Evolutionary conservation across 2,888 invertebrate genomes (phyloP), one percentile per base, ranked within the genome.

Genomic region (Ceraclea dissimilis): DNA sequence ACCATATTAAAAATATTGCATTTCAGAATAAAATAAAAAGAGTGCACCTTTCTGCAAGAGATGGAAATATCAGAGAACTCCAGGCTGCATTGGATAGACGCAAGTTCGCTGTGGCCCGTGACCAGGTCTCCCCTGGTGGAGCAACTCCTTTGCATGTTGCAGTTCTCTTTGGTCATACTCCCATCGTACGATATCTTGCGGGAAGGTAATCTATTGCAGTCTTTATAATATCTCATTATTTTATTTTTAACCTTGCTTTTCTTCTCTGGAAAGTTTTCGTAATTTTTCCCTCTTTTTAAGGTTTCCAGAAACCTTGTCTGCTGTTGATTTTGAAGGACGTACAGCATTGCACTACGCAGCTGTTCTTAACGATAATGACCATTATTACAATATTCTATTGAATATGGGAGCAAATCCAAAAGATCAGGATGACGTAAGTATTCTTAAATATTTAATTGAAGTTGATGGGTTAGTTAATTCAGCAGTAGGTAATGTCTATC

Each of bases 331-430:
- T 64, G 85, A 88, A 69, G 90, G 87, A 48, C 79, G 92, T 64
- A 91, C 92, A n/a, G 85, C 93, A 1, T 76, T 94, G 61, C 93
- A 94, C 72, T 94, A 93, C 68, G 90, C 93, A 1, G 90, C 91
- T 2, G 85, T 86, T 11, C 73, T 91, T 57, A 84, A 85, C 43
- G 91, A 94, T 66, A 93, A 93, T 67, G 90, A 90, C 0, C 90
- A 92, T 69, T 90, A 90, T 68, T 93, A 88, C 70, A 90, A 90
- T 70, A 79, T 93, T 53, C 75, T 95, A 51, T 80, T 88, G 63
- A 90, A 91, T 68, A 80, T 93, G 56, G 95, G 94, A 51, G 90
- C 90, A 33, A 90, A 94, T 73, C 82, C 88, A 2, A 85, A 88
- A 66, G 77, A 85, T 52, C 78, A 85, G 63, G 95, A 95, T 72